Evolutionary conservation across 2,113 vertebrate genomes (phyloP), one percentile per base, ranked within the genome.

Genomic region (Patagioenas fasciata): DNA sequence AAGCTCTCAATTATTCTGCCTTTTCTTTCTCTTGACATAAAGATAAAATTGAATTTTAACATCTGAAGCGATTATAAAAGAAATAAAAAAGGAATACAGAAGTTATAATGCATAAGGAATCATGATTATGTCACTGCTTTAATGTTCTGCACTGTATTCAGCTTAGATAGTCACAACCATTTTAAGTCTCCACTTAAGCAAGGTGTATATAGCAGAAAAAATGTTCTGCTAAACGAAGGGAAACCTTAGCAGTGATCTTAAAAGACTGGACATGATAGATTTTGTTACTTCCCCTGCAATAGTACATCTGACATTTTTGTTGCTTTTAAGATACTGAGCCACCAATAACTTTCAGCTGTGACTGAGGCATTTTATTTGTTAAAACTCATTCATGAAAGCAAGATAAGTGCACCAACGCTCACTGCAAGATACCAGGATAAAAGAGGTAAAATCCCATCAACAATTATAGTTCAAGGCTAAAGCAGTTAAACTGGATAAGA

Each of bases 381-480:
- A 82, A 62, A 88, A 72, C 7, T 51, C 36, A 72, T 80, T 77
- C 82, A 85, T 42, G 29, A 91, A 69, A 93, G 51, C 54, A 91
- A 69, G 25, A 6, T 50, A 71, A 95, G 24, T 38, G 40, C n/a
- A 89, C 9, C 82, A 85, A 95, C 13, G 25, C 11, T 79, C 5
- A 36, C 8, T 48, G 10, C 79, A 79, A 92, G 40, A 47, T 32
- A 85, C 13, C 11, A 42, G 15, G 36, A 80, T 58, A 83, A 88
- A 91, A 82, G 42, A 85, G 85, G 31, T 47, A 71, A 84, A 69
- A 93, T 51, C 31, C 19, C 15, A 66, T 56, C 50, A 93, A 89
- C 40, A 94, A 70, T 85, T 89, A 93, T 51, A 62, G 31, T 72
- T 89, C 66, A 82, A 88, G 58, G 66, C 81, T 73, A 85, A 85